phyloP scores from a whole-genome alignment of 2,113 vertebrate genomes.

The Macrotis lagotis region DNA sequence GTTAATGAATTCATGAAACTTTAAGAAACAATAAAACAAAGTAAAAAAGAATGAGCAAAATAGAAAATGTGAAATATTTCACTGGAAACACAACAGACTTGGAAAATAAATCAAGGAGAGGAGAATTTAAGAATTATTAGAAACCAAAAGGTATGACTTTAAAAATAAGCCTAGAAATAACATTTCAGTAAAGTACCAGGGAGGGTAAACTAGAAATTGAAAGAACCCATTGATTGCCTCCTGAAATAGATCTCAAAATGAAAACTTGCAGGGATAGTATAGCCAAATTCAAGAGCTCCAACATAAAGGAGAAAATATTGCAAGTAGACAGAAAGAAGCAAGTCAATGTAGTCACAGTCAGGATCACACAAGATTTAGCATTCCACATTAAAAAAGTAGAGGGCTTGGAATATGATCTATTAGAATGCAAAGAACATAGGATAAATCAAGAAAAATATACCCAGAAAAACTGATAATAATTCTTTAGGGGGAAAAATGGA shows the following conservation, averaged over 20 bases:
- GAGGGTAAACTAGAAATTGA: neutral
- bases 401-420: neutral
- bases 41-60: too few relatives aligned
- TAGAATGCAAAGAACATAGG: neutral
- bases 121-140: too few relatives aligned
- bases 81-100: too few relatives aligned
- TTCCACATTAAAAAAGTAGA: neutral
- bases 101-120: too few relatives aligned
- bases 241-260: neutral
- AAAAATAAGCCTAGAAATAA: too few relatives aligned
- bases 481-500: neutral
- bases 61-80: too few relatives aligned
- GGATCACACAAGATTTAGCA: neutral
- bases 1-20: too few relatives aligned
- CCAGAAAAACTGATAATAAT: neutral
- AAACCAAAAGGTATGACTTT: too few relatives aligned
- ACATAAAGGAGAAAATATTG: neutral
- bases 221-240: neutral
- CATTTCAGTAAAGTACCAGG: neutral
- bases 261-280: neutral
- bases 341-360: neutral
- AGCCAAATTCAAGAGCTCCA: neutral
- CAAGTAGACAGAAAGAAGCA: neutral
- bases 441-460: neutral
- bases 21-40: too few relatives aligned